Base-by-base conservation (phyloP, 2,797 vertebrate genomes). In the Sebastes taczanowskii region DNA sequence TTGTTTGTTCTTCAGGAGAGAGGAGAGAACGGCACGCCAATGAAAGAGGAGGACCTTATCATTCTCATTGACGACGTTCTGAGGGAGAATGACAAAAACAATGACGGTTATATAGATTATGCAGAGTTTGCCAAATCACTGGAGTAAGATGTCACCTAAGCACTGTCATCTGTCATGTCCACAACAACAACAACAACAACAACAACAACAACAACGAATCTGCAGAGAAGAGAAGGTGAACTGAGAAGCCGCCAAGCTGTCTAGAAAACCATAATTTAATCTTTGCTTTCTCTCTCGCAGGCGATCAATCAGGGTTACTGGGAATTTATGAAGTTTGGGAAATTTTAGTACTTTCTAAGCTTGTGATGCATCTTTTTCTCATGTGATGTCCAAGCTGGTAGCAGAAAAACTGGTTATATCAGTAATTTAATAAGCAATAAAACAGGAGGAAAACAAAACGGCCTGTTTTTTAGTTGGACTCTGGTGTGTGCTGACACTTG, bases 41-140 rank as follows among this genome's bases (percentile, higher is more conserved):
- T 99, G 96, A 97, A 92, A 5, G 98, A 99, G 92, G 97, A 97
- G 16, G 98, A 99, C 13, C 95, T 99, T 9, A 97, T 98, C 4
- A 93, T 42, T 71, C 95, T 99, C 68, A 98, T 99, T 49, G 98
- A 99, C 35, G 97, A 97, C 0, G 97, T 99, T 71, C 95, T 99
- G 85, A 93, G 83, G 86, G 98, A 99, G 13, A 97, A 99, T 35
- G 98, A 99, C 93, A 98, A 97, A 89, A 99, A 99, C 94, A 97
- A 98, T 0, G 98, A 99, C 0, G 98, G 98, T 6, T 99, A 97
- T 86, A 99, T 99, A 53, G 98, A 99, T 92, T 99, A 99, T 34
- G 98, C 98, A 4, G 98, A 99, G 89, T 99, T 99, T 59, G 98
- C 98, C 76, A 98, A 97, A 86, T 99, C 98, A 4, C 93, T 99